Base-by-base conservation (phyloP, 2,797 vertebrate species). In the Carcharodon carcharias region DNA sequence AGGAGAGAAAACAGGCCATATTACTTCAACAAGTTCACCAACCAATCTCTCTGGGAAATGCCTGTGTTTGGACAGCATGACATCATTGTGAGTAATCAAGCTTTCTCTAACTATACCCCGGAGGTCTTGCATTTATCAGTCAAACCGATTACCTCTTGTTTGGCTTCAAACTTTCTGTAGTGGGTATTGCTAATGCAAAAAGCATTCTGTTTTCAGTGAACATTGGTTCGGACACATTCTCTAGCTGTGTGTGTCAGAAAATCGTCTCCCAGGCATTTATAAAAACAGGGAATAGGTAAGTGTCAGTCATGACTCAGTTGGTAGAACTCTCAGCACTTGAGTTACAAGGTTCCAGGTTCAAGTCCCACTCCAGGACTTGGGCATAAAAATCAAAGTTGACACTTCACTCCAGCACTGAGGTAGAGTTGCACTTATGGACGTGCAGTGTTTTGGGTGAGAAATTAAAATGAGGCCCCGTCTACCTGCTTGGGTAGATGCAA, bases 31-130 rank as follows among this genome's bases (percentile, higher is more conserved):
- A 98, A 99, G 92, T 99, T 99, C 97, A 99, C 99, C 95, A 99
- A 99, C 97, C 99, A 99, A 98, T 99, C 99, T 1, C 97, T 99
- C 97, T 99, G 99, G 99, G 99, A 99, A 97, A 98, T 99, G 98
- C 99, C 99, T 0, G 98, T 99, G 31, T 97, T 99, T 96, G 99
- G 99, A 26, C 99, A 99, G 97, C 99, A 99, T 7, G 98, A 99
- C 95, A 98, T 99, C 97, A 99, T 99, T 40, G 99, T 99, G 97
- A 99, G 99, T 98, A 82, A 94, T 16, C 31, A n/a, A 35, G n/a
- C 31, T 56, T 28, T 63, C 71, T 95, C 23, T 67, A 50, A 50
- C 45, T 95, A 58, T 58, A 40, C 40, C 2, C 3, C 67, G 8
- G 61, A 67, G 21, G 61, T 45, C 3, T 93, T 93, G 16, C n/a